A percentile compares a stretch with the other conserved stretches of the same genome.
These are phyloP conservation scores for Drosophila bunnanda DNA, from an alignment of 2,888 invertebrate species.

Conservation along the genomic window DNA sequence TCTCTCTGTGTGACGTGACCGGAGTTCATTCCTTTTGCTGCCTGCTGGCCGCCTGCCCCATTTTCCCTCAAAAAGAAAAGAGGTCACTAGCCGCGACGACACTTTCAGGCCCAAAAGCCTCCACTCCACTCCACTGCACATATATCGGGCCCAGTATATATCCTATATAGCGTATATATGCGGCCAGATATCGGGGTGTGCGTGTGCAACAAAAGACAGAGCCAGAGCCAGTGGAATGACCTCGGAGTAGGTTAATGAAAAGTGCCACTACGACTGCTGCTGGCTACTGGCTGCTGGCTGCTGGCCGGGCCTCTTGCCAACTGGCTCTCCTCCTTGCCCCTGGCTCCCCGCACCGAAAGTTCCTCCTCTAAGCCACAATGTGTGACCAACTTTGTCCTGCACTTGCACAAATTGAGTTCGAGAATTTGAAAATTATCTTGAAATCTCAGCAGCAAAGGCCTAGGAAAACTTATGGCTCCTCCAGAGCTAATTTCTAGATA, in stretches of 20 bases:
- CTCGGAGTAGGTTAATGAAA: conserved; percentile 80
- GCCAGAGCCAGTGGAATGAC: conserved; percentile 75
- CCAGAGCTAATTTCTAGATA: no score
- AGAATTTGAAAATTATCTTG: no score
- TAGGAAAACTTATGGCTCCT: no score
- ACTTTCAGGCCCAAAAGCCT: conserved; percentile 22
- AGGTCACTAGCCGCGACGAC: conserved; percentile 59
- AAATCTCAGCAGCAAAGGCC: no score
- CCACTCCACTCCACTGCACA: not conserved
- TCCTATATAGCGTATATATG: conserved; percentile 3
- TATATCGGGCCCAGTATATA: conserved; percentile 7
- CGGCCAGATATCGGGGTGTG: conserved; percentile 10
- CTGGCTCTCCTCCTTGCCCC: conserved; percentile 1
- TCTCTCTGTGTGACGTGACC: conserved; percentile 55
- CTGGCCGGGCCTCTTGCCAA: conserved; percentile 1
- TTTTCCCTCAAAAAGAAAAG: conserved; percentile 37
- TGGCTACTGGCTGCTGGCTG: conserved; percentile 14
- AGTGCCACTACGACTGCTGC: conserved; percentile 36
- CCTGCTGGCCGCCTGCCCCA: conserved; percentile 20
- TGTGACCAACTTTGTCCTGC: conserved; percentile 7
- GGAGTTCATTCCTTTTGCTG: conserved; percentile 41
- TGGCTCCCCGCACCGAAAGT: conserved; percentile 6
- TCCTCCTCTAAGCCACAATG: conserved; percentile 14
- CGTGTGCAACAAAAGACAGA: conserved; percentile 40
- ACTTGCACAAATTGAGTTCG: not conserved